Evolutionary conservation across 1,140 invertebrate species (phyloP).

Genomic region (Drosophila athabasca): DNA sequence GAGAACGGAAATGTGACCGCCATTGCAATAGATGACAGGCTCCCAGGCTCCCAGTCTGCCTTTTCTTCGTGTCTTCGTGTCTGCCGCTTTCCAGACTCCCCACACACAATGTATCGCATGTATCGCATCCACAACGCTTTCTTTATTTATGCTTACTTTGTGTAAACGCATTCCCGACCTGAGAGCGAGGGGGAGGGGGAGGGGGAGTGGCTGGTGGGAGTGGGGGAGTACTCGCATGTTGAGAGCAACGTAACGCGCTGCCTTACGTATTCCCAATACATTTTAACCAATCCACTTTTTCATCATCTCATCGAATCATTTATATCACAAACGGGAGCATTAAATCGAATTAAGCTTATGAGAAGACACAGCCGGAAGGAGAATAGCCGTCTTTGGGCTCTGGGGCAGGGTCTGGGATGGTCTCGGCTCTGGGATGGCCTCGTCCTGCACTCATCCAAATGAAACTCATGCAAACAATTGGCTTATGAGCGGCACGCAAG

Average conservation of each 20-base stretch:
- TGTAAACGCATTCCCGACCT: constrained; percentile 71
- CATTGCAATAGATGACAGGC: constrained; percentile 55
- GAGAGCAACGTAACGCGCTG: neutral
- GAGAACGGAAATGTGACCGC: constrained; percentile 65
- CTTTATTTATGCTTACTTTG: constrained; percentile 80
- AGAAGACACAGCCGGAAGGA: constrained; percentile 57
- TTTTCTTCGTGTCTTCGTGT: constrained; percentile 4
- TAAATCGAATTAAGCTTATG: constrained; percentile 83
- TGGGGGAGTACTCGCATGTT: neutral
- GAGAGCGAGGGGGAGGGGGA: constrained; percentile 13
- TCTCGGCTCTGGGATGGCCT: constrained; percentile 4
- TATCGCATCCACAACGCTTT: constrained; percentile 51
- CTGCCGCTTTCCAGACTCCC: constrained; percentile 39
- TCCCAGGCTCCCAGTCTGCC: neutral
- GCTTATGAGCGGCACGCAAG: constrained; percentile 75
- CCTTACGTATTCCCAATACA: constrained; percentile 72
- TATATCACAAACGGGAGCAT: constrained; percentile 83
- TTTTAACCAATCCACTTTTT: constrained; percentile 82
- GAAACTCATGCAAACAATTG: constrained; percentile 82
- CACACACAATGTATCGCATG: too few relatives aligned
- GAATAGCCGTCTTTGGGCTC: constrained; percentile 15
- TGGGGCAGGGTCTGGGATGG: too few relatives aligned
- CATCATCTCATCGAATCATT: constrained; percentile 83
- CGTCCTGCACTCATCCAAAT: constrained; percentile 73
- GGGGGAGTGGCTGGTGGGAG: neutral